These are phyloP conservation scores for Naso thynnoides DNA, from an alignment of 2,797 vertebrate species.

Conservation along the genomic window DNA sequence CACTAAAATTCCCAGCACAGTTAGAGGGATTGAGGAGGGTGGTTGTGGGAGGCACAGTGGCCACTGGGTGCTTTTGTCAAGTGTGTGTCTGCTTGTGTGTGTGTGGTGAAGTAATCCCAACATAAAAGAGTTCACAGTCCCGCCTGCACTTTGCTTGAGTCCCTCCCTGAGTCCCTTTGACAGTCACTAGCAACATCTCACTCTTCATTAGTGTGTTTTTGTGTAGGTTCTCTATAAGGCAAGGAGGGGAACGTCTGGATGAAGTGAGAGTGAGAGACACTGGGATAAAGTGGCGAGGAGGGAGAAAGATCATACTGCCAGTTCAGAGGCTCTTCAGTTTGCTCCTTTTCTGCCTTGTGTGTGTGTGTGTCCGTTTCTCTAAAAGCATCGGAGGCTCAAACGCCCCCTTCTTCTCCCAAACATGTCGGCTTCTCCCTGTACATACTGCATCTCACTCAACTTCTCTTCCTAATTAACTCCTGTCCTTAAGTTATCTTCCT, in stretches of 20 bases:
- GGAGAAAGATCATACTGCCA: conserved; percentile 58
- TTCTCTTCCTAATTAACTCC: conserved; percentile 47
- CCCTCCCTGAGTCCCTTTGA: conserved; percentile 66
- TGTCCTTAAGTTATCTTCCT: conserved; percentile 45
- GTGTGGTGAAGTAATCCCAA: conserved; percentile 44
- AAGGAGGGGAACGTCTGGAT: conserved; percentile 60
- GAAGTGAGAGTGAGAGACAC: conserved; percentile 59
- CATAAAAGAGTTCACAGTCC: conserved; percentile 48
- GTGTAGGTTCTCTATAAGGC: conserved; percentile 68
- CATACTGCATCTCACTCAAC: conserved; percentile 77
- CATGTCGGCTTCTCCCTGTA: conserved; percentile 67
- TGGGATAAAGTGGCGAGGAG: conserved; percentile 57
- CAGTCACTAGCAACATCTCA: conserved; percentile 59
- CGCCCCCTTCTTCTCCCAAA: conserved; percentile 49
- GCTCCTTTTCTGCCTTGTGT: conserved; percentile 48
- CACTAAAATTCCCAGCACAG: conserved; percentile 38
- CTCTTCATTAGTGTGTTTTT: conserved; percentile 54
- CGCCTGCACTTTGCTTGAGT: conserved; percentile 40
- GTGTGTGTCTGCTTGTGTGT: conserved; percentile 30
- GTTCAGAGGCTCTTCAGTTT: conserved; percentile 63
- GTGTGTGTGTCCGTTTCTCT: conserved; percentile 49
- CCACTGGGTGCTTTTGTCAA: conserved; percentile 47
- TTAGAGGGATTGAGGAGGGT: conserved; percentile 53
- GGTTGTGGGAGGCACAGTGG: conserved; percentile 66
- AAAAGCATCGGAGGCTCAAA: conserved; percentile 52